A percentile compares a stretch with the other conserved stretches of the same genome.
Conservation (phyloP, 2,797 vertebrate species). For the Gallinago stenura region DNA sequence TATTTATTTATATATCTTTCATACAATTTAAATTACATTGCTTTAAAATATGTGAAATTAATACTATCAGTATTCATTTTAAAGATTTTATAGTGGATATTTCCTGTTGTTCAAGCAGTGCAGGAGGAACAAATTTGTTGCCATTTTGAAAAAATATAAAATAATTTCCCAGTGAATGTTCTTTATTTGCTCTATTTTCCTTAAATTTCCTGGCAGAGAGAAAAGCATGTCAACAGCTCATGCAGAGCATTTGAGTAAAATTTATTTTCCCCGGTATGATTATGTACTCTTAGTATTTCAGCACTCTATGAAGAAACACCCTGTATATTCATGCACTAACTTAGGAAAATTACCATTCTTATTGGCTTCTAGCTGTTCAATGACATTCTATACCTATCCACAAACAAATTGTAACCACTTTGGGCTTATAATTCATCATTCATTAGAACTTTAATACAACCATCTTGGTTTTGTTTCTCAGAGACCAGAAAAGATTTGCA, state of each 20-base stretch:
- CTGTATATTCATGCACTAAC: not conserved
- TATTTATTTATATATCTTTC: not conserved
- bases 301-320: not conserved
- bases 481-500: not conserved
- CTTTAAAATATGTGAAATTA: not conserved
- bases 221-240: constrained; percentile 6
- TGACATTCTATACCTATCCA: not conserved
- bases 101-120: not conserved
- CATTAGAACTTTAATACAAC: not conserved
- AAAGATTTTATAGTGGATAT: not conserved
- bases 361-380: constrained; percentile 40
- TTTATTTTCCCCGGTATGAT: not conserved
- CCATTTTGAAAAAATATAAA: not conserved
- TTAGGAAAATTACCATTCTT: constrained; percentile 13
- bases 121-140: not conserved
- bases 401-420: not conserved
- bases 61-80: not conserved
- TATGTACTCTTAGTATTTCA: constrained; percentile 22
- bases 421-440: constrained; percentile 5
- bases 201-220: not conserved
- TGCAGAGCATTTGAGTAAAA: not conserved
- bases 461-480: not conserved
- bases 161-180: not conserved
- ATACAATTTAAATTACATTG: not conserved
- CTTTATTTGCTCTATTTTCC: not conserved